phyloP scores from a whole-genome alignment of 2,888 invertebrate genomes.

The Paralinhomoeus sp. region DNA sequence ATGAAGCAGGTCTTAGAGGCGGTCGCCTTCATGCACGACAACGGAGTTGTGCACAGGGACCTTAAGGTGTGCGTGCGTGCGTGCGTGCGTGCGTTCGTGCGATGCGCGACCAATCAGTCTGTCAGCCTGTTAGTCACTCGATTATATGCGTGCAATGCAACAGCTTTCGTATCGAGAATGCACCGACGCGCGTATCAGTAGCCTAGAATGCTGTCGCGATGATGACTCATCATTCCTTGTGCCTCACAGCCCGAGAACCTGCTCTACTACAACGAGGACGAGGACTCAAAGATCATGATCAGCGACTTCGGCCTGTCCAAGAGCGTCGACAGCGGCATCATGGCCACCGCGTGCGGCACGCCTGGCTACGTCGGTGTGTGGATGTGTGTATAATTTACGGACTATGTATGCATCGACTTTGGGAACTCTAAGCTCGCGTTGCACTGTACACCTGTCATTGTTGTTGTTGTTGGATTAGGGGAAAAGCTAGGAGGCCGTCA shows the following conservation, averaged over 20 bases:
- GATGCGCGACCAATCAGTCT: too few relatives aligned
- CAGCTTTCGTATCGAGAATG: too few relatives aligned
- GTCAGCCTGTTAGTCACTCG: too few relatives aligned
- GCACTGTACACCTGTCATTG: too few relatives aligned
- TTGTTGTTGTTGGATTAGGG: too few relatives aligned
- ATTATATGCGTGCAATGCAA: too few relatives aligned
- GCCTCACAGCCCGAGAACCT: conserved; percentile 86
- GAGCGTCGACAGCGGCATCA: conserved; percentile 94
- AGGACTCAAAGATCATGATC: conserved; percentile 99
- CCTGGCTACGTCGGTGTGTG: conserved; percentile 71
- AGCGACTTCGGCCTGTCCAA: conserved; percentile 98
- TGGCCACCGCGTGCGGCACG: conserved; percentile 99
- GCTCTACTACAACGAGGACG: conserved; percentile 84
- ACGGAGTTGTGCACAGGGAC: conserved; percentile 94
- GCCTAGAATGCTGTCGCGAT: background rate
- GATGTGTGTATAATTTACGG: too few relatives aligned
- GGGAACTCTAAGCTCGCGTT: too few relatives aligned
- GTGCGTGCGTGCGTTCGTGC: too few relatives aligned
- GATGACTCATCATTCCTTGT: background rate
- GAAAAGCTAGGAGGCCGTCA: too few relatives aligned
- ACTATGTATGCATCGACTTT: too few relatives aligned
- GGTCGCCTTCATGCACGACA: conserved; percentile 95
- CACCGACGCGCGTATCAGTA: conserved; percentile 1
- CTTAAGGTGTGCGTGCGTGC: too few relatives aligned
- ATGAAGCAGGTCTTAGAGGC: conserved; percentile 86